Base-by-base conservation (phyloP, 1,140 invertebrate genomes). In the Tribolium castaneum region DNA sequence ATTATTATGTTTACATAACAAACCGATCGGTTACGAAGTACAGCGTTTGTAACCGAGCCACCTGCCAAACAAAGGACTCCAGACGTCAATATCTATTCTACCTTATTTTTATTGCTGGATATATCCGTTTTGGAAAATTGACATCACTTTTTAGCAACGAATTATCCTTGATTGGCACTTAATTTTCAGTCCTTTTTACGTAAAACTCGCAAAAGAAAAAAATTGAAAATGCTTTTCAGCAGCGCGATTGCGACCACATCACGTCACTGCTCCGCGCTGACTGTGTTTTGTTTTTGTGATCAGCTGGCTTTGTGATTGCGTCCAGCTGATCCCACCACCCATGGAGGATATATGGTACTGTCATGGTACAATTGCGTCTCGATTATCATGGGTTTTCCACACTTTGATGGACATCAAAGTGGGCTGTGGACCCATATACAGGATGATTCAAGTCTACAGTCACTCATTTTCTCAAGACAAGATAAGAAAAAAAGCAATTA, bases 1-100 rank as follows among this genome's bases (percentile, higher is more conserved):
- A 22, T 52, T 39, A 22, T 52, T 71, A 71, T 83, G 81, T 84
- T 84, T 84, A 84, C 83, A 84, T 84, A 84, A 84, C 79, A 82
- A 78, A 80, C 66, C 83, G 83, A 80, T 13, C 7, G 6, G 16
- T 9, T 14, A 49, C 83, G 83, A 81, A 13, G 6, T 9, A 45
- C 12, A 19, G 9, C 83, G 83, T 70, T 75, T 35, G 51, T 39
- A 34, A 9, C 76, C 83, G 83, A 84, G 35, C 52, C 19, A 83
- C 80, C 80, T 83, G 81, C 35, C 77, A 73, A 81, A 82, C 80
- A 81, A 82, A 82, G 79, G 59, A 78, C 70, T 22, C 3, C 25
- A 81, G 30, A 79, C 75, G 76, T 78, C 80, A 71, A 81, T 80
- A 81, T 62, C 22, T 75, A 52, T 19, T 19, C 9, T 73, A 73